Base-by-base conservation (phyloP, 2,113 vertebrate genomes). In the Pluvialis apricaria region DNA sequence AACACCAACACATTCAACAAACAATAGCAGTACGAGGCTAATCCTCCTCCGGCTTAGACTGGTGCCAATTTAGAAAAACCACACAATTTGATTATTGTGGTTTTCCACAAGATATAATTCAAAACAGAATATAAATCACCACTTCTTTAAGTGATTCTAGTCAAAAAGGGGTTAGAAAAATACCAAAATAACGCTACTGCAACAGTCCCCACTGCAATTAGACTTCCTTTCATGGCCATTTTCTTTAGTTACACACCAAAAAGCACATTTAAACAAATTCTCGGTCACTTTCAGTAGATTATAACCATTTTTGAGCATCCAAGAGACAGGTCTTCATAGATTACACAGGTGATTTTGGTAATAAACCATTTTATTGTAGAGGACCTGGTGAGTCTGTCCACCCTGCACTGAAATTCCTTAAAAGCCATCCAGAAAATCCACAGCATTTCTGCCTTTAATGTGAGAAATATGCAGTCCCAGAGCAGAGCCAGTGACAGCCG, bases 1-100 rank as follows among this genome's bases (percentile, higher is more conserved):
- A 71, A 65, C 81, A 94, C 19, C 72, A 92, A 89, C 58, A 88
- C 84, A 91, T 82, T 79, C 81, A 90, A 90, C 44, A 88, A 96
- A 97, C 95, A 92, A 97, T 83, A 82, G 86, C 19, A 72, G 61
- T 28, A 16, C 31, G 36, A 84, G 66, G 45, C 31, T 60, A 92
- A 79, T n/a, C 25, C 31, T 85, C 49, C 54, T 19, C 70, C 8
- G 55, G 26, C 4, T 77, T 54, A 79, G 22, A 47, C 2, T 1
- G 2, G 15, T 65, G 86, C 88, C 88, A 92, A 68, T 57, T 81
- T 32, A 72, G 32, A 69, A 52, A 34, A 3, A 40, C 65, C 47
- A 89, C 55, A 55, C n/a, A 42, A 47, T 71, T 82, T 68, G 18
- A 81, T 70, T 92, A 54, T 44, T 88, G 42, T 92, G 86, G 49